Base-by-base conservation (phyloP, 2,888 invertebrate species). In the Agrilus cyanescens region DNA sequence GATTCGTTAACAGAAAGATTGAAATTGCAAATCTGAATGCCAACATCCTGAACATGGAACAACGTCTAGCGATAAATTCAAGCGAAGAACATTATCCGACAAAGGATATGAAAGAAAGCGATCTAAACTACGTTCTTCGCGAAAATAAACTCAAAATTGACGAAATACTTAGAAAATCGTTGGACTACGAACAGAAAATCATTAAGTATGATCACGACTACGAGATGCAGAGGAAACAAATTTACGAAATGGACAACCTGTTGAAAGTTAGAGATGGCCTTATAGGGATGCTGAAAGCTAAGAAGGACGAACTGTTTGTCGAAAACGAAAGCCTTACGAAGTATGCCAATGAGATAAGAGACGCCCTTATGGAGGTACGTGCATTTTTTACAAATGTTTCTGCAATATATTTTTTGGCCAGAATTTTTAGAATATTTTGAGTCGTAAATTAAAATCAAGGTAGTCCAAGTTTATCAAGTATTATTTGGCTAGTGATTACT, bases 191-290 rank as follows among this genome's bases (percentile, higher is more conserved):
- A 43, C 58, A 59, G 38, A 61, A 59, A 45, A 56, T 79, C 42
- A 59, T 68, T 6, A 71, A 74, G 49, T 76, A 73, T 50, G 74
- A 77, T 30, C 70, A 73, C 41, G 72, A 75, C 46, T 58, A 78
- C 8, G 75, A 76, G 40, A 73, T 74, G 40, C 75, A 77, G 53
- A 73, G 72, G 45, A 73, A 73, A 43, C 71, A 75, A 45, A 70
- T 78, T 59, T 71, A 70, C 52, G 74, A 76, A 54, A 75, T 77
- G 69, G 74, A 74, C 62, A 75, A 74, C 58, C 68, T 76, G 52
- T 67, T 78, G 50, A 75, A 75, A 67, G 73, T 74, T 53, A 69
- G 76, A 8, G 76, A 77, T 49, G 78, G 76, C 52, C 59, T 80
- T 49, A 72, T 77, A 50, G 71, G 69, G 37, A 68, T 77, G 61